Percentiles rank a stretch among this genome's conserved stretches.
phyloP scores from a whole-genome alignment of 2,113 vertebrate species.

The Mustela lutreola region DNA sequence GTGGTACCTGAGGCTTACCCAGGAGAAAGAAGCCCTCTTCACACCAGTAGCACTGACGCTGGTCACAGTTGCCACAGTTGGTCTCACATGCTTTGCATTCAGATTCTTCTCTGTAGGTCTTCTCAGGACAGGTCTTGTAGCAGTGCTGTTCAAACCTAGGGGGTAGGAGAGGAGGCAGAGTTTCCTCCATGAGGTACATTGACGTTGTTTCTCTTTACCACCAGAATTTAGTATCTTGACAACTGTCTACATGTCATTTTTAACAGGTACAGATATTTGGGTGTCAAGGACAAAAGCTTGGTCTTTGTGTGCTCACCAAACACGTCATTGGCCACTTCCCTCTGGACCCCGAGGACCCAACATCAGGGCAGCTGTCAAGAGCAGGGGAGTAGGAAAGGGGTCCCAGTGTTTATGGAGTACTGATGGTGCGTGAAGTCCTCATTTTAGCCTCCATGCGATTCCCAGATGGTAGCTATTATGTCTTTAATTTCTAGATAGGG shows the following conservation, averaged over 20 bases:
- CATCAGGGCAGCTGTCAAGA: too few species aligned
- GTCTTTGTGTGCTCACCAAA: background rate
- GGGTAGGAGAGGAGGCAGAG: background rate
- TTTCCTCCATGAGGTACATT: background rate
- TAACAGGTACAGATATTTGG: background rate
- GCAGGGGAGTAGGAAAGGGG: background rate
- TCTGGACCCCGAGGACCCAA: background rate
- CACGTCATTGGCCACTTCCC: background rate
- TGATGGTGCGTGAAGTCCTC: background rate
- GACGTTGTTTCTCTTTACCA: background rate
- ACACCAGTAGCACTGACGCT: conserved; percentile 91
- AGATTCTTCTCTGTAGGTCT: conserved; percentile 88
- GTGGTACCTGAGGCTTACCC: conserved; percentile 84
- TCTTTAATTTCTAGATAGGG: conserved; percentile 31
- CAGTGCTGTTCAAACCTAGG: conserved; percentile 91
- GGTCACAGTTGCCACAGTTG: conserved; percentile 90
- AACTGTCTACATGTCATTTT: background rate
- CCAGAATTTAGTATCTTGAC: background rate
- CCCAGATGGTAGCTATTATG: background rate
- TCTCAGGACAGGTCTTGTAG: conserved; percentile 91
- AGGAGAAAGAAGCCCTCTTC: conserved; percentile 90
- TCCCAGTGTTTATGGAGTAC: background rate
- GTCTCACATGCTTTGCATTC: conserved; percentile 88
- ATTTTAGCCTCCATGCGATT: background rate
- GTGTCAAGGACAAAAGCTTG: background rate